Base-by-base conservation (phyloP, 2,113 vertebrate species). In the Malurus elegans region DNA sequence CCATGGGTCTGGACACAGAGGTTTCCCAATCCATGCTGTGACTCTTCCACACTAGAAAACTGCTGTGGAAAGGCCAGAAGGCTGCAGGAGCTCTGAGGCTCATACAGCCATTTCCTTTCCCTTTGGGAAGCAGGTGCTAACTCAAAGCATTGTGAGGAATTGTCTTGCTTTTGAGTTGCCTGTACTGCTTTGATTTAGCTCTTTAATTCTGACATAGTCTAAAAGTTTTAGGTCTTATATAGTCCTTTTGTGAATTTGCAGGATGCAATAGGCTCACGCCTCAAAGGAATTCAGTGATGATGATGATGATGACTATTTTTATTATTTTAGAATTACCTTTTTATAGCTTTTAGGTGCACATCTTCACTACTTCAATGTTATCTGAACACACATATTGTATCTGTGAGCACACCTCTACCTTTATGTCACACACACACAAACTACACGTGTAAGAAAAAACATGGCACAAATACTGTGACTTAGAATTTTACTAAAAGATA, bases 1-100 rank as follows among this genome's bases (percentile, higher is more conserved):
- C 45, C 13, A 4, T 0, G 3, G 45, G 36, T 45, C 48, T 65
- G 36, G 64, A 54, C 32, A 23, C 16, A 54, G 18, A 69, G 18
- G 12, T 42, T 69, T 80, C 14, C 0, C 0, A 57, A 45, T 25
- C 0, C 0, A 44, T 34, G 28, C 14, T 2, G 2, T 9, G 4
- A 58, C 28, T 58, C 48, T 82, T 66, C 47, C 23, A 44, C 14
- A 19, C 31, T 8, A 65, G 29, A 28, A 40, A 86, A 72, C 7
- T 32, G 23, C 19, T 54, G 15, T 25, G 50, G 31, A 19, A 86
- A 91, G 67, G 34, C 25, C 32, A 75, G 34, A 50, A 89, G 42
- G 38, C 17, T 24, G 25, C 44, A 65, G 1, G 8, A 70, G 12
- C 3, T 81, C 65, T 51, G 54, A 57, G n/a, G 18, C 24, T 72